phyloP scores from a whole-genome alignment of 2,113 vertebrate species.

The Pseudonaja textilis region DNA sequence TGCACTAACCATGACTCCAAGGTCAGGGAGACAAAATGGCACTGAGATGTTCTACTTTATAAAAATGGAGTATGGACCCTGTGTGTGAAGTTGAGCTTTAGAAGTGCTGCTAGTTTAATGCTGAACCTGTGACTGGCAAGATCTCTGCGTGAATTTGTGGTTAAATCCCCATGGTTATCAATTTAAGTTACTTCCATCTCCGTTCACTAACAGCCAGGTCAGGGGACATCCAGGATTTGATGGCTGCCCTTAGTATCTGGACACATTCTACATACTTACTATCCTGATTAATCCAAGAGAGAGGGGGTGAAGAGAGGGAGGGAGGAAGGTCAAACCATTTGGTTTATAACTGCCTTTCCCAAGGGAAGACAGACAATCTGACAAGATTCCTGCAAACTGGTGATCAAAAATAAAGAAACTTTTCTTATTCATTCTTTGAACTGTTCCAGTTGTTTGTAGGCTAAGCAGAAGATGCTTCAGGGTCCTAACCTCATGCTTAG shows the following conservation, averaged over 20 bases:
- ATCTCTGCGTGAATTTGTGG: too few relatives aligned
- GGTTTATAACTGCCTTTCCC: neutral
- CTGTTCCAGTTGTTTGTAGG: neutral
- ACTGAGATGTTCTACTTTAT: too few relatives aligned
- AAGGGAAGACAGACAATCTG: neutral
- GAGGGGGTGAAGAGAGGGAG: too few relatives aligned
- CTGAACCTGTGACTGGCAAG: too few relatives aligned
- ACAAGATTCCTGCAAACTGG: neutral
- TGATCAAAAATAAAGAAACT: neutral
- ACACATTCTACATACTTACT: neutral
- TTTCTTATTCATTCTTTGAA: neutral
- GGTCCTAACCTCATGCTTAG: neutral
- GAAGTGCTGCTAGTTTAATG: too few relatives aligned
- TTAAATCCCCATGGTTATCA: too few relatives aligned
- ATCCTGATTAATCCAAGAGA: neutral
- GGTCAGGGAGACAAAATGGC: too few relatives aligned
- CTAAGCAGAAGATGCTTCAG: neutral
- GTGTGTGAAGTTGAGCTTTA: neutral
- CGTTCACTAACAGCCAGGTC: neutral
- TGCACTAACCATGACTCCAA: too few relatives aligned
- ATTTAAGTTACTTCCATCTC: neutral
- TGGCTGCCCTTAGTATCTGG: neutral
- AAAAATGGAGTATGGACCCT: too few relatives aligned
- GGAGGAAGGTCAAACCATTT: neutral
- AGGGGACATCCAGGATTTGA: neutral